Percentiles rank a stretch among this genome's conserved stretches.
Conservation (phyloP, 2,888 invertebrate genomes). For the Thalpophila matura region DNA sequence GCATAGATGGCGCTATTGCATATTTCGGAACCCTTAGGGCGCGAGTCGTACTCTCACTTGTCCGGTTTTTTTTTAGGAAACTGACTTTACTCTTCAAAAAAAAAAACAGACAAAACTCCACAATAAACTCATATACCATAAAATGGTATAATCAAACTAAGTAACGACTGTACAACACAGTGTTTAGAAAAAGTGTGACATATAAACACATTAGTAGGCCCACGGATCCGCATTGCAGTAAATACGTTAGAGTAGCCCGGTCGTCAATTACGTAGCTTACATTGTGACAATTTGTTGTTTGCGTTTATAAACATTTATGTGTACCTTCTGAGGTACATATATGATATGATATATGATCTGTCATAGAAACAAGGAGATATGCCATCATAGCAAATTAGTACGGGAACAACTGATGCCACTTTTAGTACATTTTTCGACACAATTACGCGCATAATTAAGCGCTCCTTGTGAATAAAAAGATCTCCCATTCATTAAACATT, state of each 20-base stretch:
- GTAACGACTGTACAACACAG: constrained; percentile 18
- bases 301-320: constrained; percentile 21
- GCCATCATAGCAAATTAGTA: too few relatives aligned
- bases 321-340: neutral
- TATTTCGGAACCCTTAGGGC: too few relatives aligned
- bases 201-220: constrained; percentile 51
- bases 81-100: neutral
- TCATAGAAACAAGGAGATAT: too few relatives aligned
- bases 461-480: too few relatives aligned
- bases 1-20: too few relatives aligned
- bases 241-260: constrained; percentile 42
- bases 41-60: too few relatives aligned
- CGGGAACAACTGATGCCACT: too few relatives aligned
- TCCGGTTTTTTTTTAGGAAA: neutral
- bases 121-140: constrained; percentile 28
- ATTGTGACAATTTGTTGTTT: constrained; percentile 37
- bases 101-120: neutral
- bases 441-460: too few relatives aligned
- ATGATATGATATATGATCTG: neutral
- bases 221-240: constrained; percentile 61
- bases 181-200: constrained; percentile 53
- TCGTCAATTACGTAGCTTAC: constrained; percentile 54
- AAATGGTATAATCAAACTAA: constrained; percentile 20
- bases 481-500: too few relatives aligned
- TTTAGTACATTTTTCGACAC: too few relatives aligned